A percentile compares a stretch with the other conserved stretches of the same genome.
These are phyloP conservation scores for Pangasius sanitwongsei DNA, from an alignment of 2,797 vertebrate species.

Conservation along the genomic window DNA sequence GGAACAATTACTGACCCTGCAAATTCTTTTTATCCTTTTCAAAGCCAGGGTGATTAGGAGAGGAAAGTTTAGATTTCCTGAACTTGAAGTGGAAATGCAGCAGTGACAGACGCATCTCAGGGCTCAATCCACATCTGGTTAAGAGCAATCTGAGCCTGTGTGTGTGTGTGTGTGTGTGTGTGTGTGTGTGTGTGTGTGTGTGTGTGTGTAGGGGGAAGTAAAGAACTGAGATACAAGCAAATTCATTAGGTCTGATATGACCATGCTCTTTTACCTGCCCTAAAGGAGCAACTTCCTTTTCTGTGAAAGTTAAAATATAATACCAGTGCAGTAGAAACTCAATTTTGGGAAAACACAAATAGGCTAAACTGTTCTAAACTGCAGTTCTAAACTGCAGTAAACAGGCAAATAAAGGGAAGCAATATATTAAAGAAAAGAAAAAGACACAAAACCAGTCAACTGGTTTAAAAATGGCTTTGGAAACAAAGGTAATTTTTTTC, in stretches of 20 bases:
- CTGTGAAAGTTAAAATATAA: conserved; percentile 55
- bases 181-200: conserved; percentile 16
- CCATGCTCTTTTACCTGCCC: conserved; percentile 19
- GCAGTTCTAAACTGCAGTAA: not conserved
- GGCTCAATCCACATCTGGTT: conserved; percentile 77
- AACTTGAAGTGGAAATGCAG: conserved; percentile 83
- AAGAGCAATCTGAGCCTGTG: conserved; percentile 30
- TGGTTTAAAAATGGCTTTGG: not conserved
- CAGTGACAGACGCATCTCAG: conserved; percentile 77
- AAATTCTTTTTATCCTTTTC: conserved; percentile 80
- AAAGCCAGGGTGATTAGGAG: conserved; percentile 79
- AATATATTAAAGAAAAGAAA: not conserved
- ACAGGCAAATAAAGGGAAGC: not conserved
- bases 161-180: conserved; percentile 55
- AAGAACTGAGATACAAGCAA: not conserved
- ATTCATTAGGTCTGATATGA: conserved; percentile 27
- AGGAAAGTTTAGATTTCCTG: conserved; percentile 86
- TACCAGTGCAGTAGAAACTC: conserved; percentile 34
- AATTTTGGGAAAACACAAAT: not conserved
- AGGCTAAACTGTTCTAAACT: too few relatives aligned
- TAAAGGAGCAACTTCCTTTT: conserved; percentile 41
- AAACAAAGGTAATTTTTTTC: not conserved
- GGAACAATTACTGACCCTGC: conserved; percentile 72
- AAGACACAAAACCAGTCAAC: not conserved
- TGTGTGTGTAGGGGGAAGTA: conserved; percentile 2